Conservation (phyloP, 2,113 vertebrate species). For the Forbesichthys papilliferus region DNA sequence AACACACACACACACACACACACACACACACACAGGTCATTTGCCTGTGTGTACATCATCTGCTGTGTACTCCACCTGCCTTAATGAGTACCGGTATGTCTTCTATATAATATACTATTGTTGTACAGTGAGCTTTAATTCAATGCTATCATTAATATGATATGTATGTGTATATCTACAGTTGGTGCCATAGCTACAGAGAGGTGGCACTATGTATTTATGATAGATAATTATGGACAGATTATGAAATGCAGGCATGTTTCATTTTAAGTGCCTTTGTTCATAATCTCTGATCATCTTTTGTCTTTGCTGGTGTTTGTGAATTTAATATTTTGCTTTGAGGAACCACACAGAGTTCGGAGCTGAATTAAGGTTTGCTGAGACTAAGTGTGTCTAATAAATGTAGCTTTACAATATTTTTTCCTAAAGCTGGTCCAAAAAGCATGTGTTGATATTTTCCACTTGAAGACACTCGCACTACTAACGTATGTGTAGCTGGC, state of each 20-base stretch:
- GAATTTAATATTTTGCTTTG: slow-evolving; percentile 23
- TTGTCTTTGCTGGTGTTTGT: slow-evolving; percentile 8
- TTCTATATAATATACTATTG: slow-evolving; percentile 28
- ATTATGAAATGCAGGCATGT: background rate
- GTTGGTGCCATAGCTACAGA: slow-evolving; percentile 23
- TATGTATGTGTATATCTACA: slow-evolving; percentile 5
- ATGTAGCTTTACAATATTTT: background rate
- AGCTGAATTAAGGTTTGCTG: background rate
- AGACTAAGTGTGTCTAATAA: background rate
- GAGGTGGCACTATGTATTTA: slow-evolving; percentile 11
- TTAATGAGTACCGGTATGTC: background rate
- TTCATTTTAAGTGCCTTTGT: slow-evolving; percentile 10
- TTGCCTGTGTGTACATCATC: background rate
- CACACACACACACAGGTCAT: slow-evolving; percentile 8
- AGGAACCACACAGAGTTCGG: slow-evolving; percentile 28
- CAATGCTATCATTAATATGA: slow-evolving; percentile 25
- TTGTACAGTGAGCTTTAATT: slow-evolving; percentile 52
- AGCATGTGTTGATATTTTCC: background rate
- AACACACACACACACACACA: background rate
- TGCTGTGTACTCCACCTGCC: background rate
- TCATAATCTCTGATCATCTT: background rate
- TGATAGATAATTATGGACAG: slow-evolving; percentile 11
- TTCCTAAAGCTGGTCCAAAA: slow-evolving; percentile 34
- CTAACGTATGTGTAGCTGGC: background rate
- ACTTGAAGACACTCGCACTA: slow-evolving; percentile 36